phyloP scores from a whole-genome alignment of 2,888 invertebrate species.

The Ferdinandea cuprea region DNA sequence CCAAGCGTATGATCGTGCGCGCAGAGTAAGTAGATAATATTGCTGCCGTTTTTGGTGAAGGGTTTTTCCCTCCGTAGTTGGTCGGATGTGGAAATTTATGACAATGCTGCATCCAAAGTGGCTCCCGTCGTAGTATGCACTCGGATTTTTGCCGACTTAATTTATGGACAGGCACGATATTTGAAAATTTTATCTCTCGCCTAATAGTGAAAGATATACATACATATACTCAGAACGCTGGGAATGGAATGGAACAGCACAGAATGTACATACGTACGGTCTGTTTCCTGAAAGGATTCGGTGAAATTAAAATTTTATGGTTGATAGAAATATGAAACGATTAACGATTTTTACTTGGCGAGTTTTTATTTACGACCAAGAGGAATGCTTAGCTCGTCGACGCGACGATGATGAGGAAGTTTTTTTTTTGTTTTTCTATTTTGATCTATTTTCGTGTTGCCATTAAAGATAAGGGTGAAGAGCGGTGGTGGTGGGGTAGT shows the following conservation, averaged over 20 bases:
- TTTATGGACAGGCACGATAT: constrained; percentile 72
- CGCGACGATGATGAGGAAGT: background rate
- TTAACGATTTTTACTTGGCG: constrained; percentile 60
- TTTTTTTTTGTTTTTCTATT: too few relatives aligned
- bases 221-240: too few relatives aligned
- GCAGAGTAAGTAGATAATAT: constrained; percentile 3
- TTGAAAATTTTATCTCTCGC: constrained; percentile 61
- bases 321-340: constrained; percentile 74
- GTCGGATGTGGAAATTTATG: constrained; percentile 56
- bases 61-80: constrained; percentile 34
- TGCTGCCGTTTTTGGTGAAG: constrained; percentile 42
- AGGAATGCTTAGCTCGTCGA: background rate
- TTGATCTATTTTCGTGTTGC: constrained; percentile 50
- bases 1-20: constrained; percentile 47
- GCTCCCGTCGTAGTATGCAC: background rate
- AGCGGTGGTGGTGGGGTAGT: constrained; percentile 16
- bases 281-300: constrained; percentile 70
- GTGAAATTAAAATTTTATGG: constrained; percentile 73
- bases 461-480: constrained; percentile 8
- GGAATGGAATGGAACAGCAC: constrained; percentile 2
- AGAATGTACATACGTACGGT: constrained; percentile 13
- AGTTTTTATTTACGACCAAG: constrained; percentile 63
- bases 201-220: constrained; percentile 48
- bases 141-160: constrained; percentile 54
- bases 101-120: constrained; percentile 60